phyloP scores from a whole-genome alignment of 2,113 vertebrate genomes.

The Oostethus manadensis region DNA sequence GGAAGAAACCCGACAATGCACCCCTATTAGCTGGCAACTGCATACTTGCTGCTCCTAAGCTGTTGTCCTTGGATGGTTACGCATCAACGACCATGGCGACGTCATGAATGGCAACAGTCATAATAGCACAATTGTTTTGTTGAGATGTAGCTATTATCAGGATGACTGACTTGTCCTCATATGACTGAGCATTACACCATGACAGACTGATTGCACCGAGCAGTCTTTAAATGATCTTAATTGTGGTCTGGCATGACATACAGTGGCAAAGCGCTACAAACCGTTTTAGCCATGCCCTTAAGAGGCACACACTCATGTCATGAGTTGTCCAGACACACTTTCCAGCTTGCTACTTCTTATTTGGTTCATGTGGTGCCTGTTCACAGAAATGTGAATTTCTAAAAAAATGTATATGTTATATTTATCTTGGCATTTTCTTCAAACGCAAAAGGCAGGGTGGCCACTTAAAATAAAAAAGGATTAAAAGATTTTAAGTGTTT shows the following conservation, averaged over 20 bases:
- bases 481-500: not conserved
- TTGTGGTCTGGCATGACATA: slow-evolving; percentile 36
- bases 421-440: not conserved
- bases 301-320: slow-evolving; percentile 1
- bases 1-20: not conserved
- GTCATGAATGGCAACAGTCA: slow-evolving; percentile 20
- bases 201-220: slow-evolving; percentile 41
- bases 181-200: slow-evolving; percentile 13
- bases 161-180: slow-evolving; percentile 21
- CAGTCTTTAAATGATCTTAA: slow-evolving; percentile 51
- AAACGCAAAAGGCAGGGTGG: not conserved
- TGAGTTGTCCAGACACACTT: slow-evolving; percentile 8
- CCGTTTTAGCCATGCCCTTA: slow-evolving; percentile 14
- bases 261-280: slow-evolving; percentile 22
- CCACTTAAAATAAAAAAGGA: not conserved
- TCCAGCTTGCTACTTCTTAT: slow-evolving; percentile 20
- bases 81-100: slow-evolving; percentile 3
- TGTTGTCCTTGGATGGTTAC: not conserved
- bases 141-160: slow-evolving; percentile 4
- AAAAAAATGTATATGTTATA: not conserved
- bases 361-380: slow-evolving; percentile 10
- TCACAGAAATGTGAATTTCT: slow-evolving; percentile 1
- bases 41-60: slow-evolving; percentile 13
- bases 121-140: slow-evolving; percentile 5
- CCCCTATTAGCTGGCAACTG: slow-evolving; percentile 1